These are phyloP conservation scores for Lumbricus terrestris DNA, from an alignment of 2,888 invertebrate species.

Conservation along the genomic window DNA sequence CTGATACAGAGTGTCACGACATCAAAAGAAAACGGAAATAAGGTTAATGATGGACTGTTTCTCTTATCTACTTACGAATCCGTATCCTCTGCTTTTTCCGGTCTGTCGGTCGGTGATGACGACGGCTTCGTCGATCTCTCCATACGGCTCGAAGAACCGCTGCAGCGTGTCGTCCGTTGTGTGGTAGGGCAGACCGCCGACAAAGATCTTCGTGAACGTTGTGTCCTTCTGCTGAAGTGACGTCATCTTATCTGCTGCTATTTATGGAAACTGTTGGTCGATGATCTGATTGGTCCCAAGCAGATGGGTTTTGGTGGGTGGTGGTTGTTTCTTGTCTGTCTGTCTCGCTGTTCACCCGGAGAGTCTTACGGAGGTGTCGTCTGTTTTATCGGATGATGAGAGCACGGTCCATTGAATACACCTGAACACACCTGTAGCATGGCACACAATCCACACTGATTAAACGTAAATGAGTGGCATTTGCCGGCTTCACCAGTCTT, in stretches of 20 bases:
- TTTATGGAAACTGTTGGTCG: neutral
- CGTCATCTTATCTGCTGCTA: conserved; percentile 8
- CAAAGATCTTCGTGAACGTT: conserved; percentile 95
- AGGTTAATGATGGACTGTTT: neutral
- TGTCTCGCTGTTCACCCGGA: neutral
- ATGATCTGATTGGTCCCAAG: neutral
- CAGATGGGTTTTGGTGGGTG: too few species aligned
- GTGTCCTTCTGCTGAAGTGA: conserved; percentile 78
- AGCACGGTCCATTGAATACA: neutral
- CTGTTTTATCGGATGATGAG: neutral
- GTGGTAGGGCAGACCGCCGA: conserved; percentile 94
- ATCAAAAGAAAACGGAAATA: neutral
- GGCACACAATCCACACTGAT: neutral
- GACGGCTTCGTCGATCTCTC: conserved; percentile 96
- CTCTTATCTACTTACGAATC: conserved; percentile 80
- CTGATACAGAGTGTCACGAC: neutral
- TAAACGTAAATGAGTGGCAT: neutral
- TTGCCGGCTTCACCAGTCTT: neutral
- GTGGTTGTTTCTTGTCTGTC: too few species aligned
- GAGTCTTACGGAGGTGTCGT: neutral
- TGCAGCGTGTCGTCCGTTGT: conserved; percentile 92
- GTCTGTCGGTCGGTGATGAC: conserved; percentile 97
- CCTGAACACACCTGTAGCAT: neutral
- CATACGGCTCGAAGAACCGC: conserved; percentile 93
- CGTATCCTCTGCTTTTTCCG: conserved; percentile 95